These are phyloP conservation scores for Scophthalmus maximus DNA, from an alignment of 2,113 vertebrate genomes.

Conservation along the genomic window DNA sequence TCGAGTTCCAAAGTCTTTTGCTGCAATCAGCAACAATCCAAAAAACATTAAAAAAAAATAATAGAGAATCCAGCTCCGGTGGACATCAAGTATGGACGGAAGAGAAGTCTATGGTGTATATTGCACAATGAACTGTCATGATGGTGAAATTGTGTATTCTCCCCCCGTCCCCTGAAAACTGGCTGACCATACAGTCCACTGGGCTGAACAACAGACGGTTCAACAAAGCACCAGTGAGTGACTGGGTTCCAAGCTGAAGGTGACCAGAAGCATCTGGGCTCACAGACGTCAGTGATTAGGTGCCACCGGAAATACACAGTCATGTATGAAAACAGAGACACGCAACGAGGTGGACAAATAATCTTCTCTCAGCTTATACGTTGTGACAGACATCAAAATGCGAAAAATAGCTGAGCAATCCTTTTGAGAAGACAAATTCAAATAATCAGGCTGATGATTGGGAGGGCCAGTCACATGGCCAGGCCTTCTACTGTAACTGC, in stretches of 20 bases:
- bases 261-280: slow-evolving; percentile 67
- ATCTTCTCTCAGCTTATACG: slow-evolving; percentile 79
- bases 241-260: slow-evolving; percentile 61
- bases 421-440: slow-evolving; percentile 63
- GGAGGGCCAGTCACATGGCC: slow-evolving; percentile 66
- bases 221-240: slow-evolving; percentile 63
- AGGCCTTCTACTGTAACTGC: slow-evolving; percentile 72
- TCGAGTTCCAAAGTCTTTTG: slow-evolving; percentile 75
- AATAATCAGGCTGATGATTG: slow-evolving; percentile 73
- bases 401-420: slow-evolving; percentile 68
- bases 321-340: slow-evolving; percentile 49
- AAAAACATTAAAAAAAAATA: slow-evolving; percentile 17
- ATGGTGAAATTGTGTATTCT: slow-evolving; percentile 63
- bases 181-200: slow-evolving; percentile 48
- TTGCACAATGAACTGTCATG: slow-evolving; percentile 83
- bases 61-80: slow-evolving; percentile 53
- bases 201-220: slow-evolving; percentile 56
- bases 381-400: slow-evolving; percentile 67
- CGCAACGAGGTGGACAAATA: slow-evolving; percentile 57
- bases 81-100: slow-evolving; percentile 74
- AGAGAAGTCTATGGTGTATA: slow-evolving; percentile 79
- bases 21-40: slow-evolving; percentile 60
- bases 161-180: slow-evolving; percentile 47
- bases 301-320: slow-evolving; percentile 50
- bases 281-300: slow-evolving; percentile 66